Percentiles rank a stretch among this genome's conserved stretches.
Conservation (phyloP, 2,888 invertebrate species). For the Emmelina monodactyla region DNA sequence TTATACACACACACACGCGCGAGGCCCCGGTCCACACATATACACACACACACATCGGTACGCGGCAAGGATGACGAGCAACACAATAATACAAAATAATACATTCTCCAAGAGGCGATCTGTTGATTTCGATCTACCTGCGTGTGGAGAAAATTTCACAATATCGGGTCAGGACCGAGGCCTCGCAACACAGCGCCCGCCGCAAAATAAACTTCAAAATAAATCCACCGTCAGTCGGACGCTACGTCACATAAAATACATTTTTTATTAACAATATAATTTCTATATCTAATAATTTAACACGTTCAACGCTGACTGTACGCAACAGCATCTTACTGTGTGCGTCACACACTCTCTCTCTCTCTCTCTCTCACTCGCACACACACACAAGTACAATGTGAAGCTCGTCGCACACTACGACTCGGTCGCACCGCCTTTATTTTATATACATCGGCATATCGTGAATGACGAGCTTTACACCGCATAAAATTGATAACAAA, state of each 20-base stretch:
- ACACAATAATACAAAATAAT: no score
- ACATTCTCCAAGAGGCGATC: no score
- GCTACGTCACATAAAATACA: neutral
- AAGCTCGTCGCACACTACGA: neutral
- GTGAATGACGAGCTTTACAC: neutral
- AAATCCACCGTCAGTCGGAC: neutral
- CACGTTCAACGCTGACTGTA: neutral
- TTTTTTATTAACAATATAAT: conserved; percentile 1
- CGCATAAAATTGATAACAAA: neutral
- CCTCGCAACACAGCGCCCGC: no score
- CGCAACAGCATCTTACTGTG: conserved; percentile 31
- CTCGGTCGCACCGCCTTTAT: neutral
- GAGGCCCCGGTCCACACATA: no score
- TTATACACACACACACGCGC: no score
- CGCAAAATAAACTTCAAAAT: no score
- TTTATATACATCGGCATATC: neutral
- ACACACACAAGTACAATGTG: neutral
- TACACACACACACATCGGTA: no score
- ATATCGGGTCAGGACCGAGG: no score
- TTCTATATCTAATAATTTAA: neutral
- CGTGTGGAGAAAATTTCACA: no score
- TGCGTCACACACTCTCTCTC: conserved; percentile 20
- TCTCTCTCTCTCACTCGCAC: neutral
- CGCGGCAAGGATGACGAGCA: no score
- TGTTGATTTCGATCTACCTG: no score